Evolutionary conservation across 2,888 invertebrate genomes (phyloP).

Genomic region (Ommatoiulus sabulosus): DNA sequence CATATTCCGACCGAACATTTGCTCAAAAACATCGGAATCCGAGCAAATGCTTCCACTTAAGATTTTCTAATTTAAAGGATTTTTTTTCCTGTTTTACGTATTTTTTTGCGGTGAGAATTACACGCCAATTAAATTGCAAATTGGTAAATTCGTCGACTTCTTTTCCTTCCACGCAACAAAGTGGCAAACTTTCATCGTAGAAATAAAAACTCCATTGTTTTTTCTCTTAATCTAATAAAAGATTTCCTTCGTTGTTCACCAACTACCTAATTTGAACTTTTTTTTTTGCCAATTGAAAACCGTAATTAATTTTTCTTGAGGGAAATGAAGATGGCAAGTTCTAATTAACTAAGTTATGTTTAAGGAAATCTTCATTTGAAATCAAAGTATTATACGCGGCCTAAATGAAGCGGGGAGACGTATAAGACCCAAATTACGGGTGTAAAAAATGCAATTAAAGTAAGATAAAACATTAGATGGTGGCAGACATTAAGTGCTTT

Average conservation of each 20-base stretch:
- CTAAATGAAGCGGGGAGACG: neutral
- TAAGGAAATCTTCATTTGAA: slow-evolving; percentile 42
- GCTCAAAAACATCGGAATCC: too few species aligned
- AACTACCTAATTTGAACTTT: slow-evolving; percentile 15
- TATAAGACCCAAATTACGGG: neutral
- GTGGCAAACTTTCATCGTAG: neutral
- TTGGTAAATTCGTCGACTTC: neutral
- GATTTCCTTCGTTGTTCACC: neutral
- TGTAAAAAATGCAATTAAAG: slow-evolving; percentile 47
- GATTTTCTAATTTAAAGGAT: neutral
- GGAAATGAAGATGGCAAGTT: slow-evolving; percentile 27
- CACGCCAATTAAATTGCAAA: neutral
- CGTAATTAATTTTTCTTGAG: slow-evolving; percentile 4
- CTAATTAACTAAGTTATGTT: slow-evolving; percentile 34
- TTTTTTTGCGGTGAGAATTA: neutral
- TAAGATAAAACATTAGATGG: slow-evolving; percentile 32
- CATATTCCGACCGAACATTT: too few species aligned
- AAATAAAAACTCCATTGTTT: neutral
- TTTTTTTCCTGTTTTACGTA: neutral
- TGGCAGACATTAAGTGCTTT: slow-evolving; percentile 35
- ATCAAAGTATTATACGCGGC: slow-evolving; percentile 44
- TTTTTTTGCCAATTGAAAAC: slow-evolving; percentile 12
- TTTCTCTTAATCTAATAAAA: slow-evolving; percentile 4
- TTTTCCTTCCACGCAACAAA: too few species aligned
- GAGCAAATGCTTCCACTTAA: neutral